Percentiles rank a stretch among this genome's conserved stretches.
phyloP scores from a whole-genome alignment of 1,140 invertebrate genomes.

The Pachyrhynchus sulphureomaculatus region DNA sequence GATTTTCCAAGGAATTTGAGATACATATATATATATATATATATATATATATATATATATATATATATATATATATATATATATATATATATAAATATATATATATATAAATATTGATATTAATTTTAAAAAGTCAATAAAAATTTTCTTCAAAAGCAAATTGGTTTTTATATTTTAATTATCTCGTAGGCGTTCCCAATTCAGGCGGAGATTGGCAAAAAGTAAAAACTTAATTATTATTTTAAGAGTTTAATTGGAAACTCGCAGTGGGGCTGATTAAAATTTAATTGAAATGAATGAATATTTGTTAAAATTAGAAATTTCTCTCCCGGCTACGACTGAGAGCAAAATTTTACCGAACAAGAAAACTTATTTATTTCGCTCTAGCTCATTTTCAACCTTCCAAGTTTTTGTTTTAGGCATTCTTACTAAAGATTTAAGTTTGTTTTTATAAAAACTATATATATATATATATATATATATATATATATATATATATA shows the following conservation, averaged over 20 bases:
- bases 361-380: constrained; percentile 25
- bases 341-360: constrained; percentile 10
- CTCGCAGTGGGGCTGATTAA: constrained; percentile 46
- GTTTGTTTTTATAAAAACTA: too few species aligned
- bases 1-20: too few species aligned
- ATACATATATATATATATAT: too few species aligned
- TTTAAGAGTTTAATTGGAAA: constrained; percentile 48
- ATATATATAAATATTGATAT: too few species aligned
- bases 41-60: too few species aligned
- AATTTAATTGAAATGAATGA: constrained; percentile 50
- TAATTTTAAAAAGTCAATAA: too few species aligned
- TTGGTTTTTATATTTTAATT: too few species aligned
- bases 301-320: constrained; percentile 50
- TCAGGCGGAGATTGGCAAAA: constrained; percentile 32
- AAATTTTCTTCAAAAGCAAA: too few species aligned
- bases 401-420: not conserved
- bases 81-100: too few species aligned
- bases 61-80: too few species aligned
- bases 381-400: not conserved
- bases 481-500: too few species aligned
- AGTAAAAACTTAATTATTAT: constrained; percentile 46
- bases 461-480: too few species aligned
- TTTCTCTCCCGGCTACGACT: constrained; percentile 20
- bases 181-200: not conserved
- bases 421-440: not conserved